phyloP scores from a whole-genome alignment of 92 coral and sea anemone genomes.

The Pocillopora grandis region DNA sequence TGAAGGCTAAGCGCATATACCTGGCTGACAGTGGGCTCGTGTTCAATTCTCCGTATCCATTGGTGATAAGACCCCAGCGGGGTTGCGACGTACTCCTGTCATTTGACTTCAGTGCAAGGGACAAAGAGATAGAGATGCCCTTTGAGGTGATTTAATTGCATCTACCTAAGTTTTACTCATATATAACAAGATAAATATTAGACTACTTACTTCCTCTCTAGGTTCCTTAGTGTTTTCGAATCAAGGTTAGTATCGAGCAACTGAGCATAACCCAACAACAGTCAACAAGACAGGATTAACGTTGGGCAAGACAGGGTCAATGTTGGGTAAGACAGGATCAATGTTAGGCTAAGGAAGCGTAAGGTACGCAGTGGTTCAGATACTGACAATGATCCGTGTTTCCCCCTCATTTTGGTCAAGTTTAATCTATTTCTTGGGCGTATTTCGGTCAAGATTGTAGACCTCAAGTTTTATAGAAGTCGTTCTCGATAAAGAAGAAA shows the following conservation, averaged over 20 bases:
- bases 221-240: no score
- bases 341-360: no score
- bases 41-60: conserved; percentile 76
- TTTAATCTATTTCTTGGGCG: no score
- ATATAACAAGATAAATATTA: not conserved
- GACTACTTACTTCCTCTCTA: not conserved
- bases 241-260: no score
- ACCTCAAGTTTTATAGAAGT: not conserved
- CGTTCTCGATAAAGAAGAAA: not conserved
- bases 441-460: not conserved
- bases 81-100: conserved; percentile 74
- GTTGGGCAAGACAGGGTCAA: no score
- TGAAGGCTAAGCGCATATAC: conserved; percentile 11
- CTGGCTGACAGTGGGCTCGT: conserved; percentile 79
- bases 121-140: conserved; percentile 30
- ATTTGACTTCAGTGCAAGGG: conserved; percentile 77
- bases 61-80: conserved; percentile 62
- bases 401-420: no score
- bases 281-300: no score
- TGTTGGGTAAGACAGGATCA: no score
- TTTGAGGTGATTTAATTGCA: conserved; percentile 29
- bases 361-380: no score
- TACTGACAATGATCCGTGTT: no score
- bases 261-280: no score
- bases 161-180: not conserved